Percentiles rank a stretch among this genome's conserved stretches.
Conservation (phyloP, 1,140 invertebrate species). For the Colletes gigas region DNA sequence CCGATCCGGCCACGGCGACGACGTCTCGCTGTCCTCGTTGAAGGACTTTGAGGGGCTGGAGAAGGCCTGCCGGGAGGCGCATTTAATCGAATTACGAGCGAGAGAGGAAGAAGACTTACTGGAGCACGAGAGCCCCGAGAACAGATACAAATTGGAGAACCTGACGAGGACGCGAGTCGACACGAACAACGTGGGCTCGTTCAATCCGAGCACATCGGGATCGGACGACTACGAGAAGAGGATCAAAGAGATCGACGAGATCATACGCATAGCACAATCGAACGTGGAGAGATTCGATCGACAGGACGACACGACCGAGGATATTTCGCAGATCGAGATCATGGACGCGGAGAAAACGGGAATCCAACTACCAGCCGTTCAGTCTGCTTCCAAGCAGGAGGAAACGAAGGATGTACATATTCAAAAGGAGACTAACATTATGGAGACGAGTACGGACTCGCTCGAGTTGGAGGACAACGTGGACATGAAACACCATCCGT, state of each 20-base stretch:
- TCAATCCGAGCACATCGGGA: conserved; percentile 83
- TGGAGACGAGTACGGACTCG: conserved; percentile 85
- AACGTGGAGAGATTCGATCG: conserved; percentile 86
- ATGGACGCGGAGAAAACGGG: conserved; percentile 70
- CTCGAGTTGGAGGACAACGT: conserved; percentile 81
- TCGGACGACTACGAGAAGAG: conserved; percentile 86
- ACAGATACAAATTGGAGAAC: conserved; percentile 77
- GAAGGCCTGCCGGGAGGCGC: conserved; percentile 91
- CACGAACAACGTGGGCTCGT: conserved; percentile 68
- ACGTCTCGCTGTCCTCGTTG: conserved; percentile 94
- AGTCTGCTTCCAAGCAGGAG: background rate
- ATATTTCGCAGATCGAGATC: conserved; percentile 78
- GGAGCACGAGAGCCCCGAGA: conserved; percentile 87
- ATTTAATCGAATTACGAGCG: conserved; percentile 90
- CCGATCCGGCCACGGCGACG: conserved; percentile 90
- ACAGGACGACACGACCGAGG: conserved; percentile 80
- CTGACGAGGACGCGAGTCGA: conserved; percentile 72
- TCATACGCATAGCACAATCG: conserved; percentile 86
- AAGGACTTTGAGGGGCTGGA: conserved; percentile 97
- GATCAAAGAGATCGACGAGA: conserved; percentile 89
- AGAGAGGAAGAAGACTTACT: conserved; percentile 93
- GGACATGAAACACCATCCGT: conserved; percentile 70
- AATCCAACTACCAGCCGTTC: background rate
- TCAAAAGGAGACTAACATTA: conserved; percentile 74
- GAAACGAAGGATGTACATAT: background rate